Base-by-base conservation (phyloP, 2,888 invertebrate species). In the Oscheius sp. region DNA sequence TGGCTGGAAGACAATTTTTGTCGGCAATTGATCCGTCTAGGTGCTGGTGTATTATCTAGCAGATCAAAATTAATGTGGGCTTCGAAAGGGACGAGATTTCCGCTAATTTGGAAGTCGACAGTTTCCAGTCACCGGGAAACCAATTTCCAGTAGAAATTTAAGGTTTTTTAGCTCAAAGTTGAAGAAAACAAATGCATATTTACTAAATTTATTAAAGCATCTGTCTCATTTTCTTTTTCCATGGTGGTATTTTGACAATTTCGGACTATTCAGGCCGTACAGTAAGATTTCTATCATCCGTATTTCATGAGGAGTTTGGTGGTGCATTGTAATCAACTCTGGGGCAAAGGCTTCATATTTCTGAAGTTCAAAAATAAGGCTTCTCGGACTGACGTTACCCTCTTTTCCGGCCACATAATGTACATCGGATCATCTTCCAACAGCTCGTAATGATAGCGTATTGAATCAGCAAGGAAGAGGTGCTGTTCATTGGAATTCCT, bases 261-360 rank as follows among this genome's bases (percentile, higher is more conserved):
- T n/a, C 21, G 66, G 66, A 35, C 43, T 55, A 16, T 69, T 69
- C 13, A 55, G 68, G 45, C 72, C 35, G 63, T 82, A 82, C 9
- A 82, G 71, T 3, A 79, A 68, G 55, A 81, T 73, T 18, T 82
- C 82, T 55, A 80, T 75, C 12, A 80, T 55, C 7, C 80, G 76
- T 43, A 82, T 79, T 21, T 80, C 77, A 45, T 78, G 77, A 0
- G 79, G 74, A 5, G 75, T 69, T 16, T 81, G 43, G 23, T 84
- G 75, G 56, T 84, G 82, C 72, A 82, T 76, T 1, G 77, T 75
- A 59, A 82, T 80, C 12, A 82, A 68, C 45, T 82, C 81, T 12
- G 69, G 68, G 43, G 76, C 77, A 46, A 82, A 76, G 1, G 81
- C 81, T 5, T 74, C 75, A 53, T 72, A 77, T 18, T 76, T 78